Evolutionary conservation across 2,113 vertebrate species (phyloP).

Genomic region (Pachyramphus minor): DNA sequence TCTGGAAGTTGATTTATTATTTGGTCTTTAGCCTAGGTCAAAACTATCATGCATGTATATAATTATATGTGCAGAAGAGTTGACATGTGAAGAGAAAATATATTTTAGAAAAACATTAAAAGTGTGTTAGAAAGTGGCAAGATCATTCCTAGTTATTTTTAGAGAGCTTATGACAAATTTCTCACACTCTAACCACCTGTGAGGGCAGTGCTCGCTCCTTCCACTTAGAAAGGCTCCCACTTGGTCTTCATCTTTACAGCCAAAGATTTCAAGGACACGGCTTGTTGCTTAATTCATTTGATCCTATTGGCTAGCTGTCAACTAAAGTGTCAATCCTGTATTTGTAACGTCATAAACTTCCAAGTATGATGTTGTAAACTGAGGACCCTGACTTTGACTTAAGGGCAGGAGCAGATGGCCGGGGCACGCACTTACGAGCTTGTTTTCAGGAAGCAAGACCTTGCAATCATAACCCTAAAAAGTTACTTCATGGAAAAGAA

Average conservation of each 20-base stretch:
- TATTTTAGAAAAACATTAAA: neutral
- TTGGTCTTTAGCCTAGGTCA: neutral
- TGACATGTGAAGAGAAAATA: neutral
- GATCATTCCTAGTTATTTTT: neutral
- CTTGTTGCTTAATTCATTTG: constrained; percentile 59
- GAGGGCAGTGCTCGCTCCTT: neutral
- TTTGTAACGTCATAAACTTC: constrained; percentile 61
- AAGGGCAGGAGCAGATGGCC: constrained; percentile 53
- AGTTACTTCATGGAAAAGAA: constrained; percentile 18
- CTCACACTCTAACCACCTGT: neutral
- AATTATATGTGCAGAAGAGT: neutral
- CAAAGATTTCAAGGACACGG: constrained; percentile 49
- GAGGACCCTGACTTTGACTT: constrained; percentile 63
- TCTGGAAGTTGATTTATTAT: neutral
- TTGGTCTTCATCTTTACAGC: neutral
- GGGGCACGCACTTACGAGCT: neutral
- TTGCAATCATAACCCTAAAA: neutral
- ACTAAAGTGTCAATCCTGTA: constrained; percentile 46
- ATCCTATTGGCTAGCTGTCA: constrained; percentile 58
- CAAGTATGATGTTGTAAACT: constrained; percentile 65
- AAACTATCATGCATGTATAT: neutral
- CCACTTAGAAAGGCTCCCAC: neutral
- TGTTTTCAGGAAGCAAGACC: constrained; percentile 31
- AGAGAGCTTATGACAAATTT: neutral
- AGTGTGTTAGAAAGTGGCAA: neutral